Evolutionary conservation across 2,113 vertebrate genomes (phyloP).

Genomic region (Megalops atlanticus): DNA sequence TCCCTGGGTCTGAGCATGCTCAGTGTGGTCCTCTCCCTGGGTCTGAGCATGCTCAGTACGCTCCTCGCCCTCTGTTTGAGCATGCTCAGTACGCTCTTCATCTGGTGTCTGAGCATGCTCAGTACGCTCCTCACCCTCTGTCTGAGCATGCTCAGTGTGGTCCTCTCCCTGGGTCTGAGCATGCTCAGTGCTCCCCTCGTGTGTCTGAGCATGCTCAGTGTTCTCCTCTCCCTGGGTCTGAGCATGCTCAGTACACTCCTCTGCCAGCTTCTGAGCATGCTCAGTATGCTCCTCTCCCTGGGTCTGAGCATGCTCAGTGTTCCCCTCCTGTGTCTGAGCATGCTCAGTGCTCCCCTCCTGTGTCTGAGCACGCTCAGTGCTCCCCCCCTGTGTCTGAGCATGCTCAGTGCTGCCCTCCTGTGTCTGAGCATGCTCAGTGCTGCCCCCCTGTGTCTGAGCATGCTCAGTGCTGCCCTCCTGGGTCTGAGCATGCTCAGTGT

Average conservation of each 20-base stretch:
- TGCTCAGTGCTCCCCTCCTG: not conserved
- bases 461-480: not conserved
- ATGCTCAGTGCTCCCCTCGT: not conserved
- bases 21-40: not conserved
- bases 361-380: not conserved
- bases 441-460: not conserved
- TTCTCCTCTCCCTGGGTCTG: not conserved
- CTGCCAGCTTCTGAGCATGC: not conserved
- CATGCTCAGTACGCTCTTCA: not conserved
- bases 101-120: not conserved
- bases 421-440: not conserved
- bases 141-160: not conserved
- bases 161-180: not conserved
- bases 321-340: not conserved
- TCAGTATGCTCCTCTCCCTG: not conserved
- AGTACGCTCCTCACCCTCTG: not conserved
- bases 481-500: not conserved
- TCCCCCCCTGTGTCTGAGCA: not conserved
- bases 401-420: not conserved
- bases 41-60: not conserved
- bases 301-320: not conserved
- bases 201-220: not conserved
- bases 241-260: not conserved
- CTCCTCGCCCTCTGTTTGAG: not conserved
- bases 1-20: not conserved